Percentiles rank a stretch among this genome's conserved stretches.
Conservation (phyloP, 2,797 vertebrate genomes). For the Coranthus polyacanthus region DNA sequence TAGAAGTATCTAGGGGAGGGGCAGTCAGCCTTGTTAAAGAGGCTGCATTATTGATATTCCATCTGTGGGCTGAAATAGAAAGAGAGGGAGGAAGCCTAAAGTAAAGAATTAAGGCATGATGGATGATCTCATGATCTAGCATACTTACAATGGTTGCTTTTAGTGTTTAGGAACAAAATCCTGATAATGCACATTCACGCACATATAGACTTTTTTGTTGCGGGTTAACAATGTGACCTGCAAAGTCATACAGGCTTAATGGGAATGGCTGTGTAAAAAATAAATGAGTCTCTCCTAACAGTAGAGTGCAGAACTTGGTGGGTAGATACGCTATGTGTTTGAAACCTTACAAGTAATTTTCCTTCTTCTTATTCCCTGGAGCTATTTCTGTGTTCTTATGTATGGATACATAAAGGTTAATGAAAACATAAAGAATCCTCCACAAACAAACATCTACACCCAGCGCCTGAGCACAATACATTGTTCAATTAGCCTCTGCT, state of each 20-base stretch:
- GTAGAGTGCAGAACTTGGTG: neutral
- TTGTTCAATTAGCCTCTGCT: constrained; percentile 56
- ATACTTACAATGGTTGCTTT: constrained; percentile 1
- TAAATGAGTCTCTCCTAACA: neutral
- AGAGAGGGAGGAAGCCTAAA: constrained; percentile 6
- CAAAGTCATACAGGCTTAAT: neutral
- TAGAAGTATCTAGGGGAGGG: constrained; percentile 31
- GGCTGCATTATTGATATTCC: constrained; percentile 77
- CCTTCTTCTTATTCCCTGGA: constrained; percentile 13
- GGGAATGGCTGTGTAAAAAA: neutral
- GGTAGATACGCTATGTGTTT: constrained; percentile 2
- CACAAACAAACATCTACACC: constrained; percentile 34
- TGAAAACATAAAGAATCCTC: constrained; percentile 36
- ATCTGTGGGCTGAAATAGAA: constrained; percentile 55
- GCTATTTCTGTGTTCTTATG: constrained; percentile 13
- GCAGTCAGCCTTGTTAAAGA: constrained; percentile 58
- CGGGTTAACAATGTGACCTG: neutral
- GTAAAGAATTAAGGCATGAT: constrained; percentile 20
- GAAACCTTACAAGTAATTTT: constrained; percentile 1
- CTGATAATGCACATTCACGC: neutral
- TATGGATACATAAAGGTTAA: constrained; percentile 40
- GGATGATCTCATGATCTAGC: constrained; percentile 1
- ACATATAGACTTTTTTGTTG: neutral
- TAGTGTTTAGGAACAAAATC: neutral
- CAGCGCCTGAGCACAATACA: constrained; percentile 32